A percentile compares a stretch with the other conserved stretches of the same genome.
Conservation (phyloP, 92 coral and sea anemone genomes). For the Hydrozoanthus gracilis region DNA sequence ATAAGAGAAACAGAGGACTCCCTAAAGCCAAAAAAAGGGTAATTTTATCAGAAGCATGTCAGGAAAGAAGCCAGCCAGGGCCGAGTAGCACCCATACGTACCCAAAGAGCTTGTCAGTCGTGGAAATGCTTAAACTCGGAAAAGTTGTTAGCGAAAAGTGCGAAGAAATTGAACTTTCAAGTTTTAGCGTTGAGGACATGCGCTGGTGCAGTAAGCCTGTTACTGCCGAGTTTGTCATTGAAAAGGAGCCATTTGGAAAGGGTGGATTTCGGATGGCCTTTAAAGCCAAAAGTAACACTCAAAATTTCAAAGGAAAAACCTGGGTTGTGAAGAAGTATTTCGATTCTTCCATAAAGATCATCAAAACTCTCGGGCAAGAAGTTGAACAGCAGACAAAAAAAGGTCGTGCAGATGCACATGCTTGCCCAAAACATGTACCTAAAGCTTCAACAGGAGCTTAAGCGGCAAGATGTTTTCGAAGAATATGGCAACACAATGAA, state of each 20-base stretch:
- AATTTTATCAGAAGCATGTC: not conserved
- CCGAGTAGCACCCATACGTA: not conserved
- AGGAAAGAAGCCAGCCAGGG: not conserved
- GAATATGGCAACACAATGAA: not conserved
- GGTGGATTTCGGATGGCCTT: constrained; percentile 37
- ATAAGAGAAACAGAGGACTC: not conserved
- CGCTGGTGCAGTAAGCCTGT: constrained; percentile 10
- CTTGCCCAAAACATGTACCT: constrained; percentile 39
- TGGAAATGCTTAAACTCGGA: constrained; percentile 41
- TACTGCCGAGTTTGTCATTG: constrained; percentile 30
- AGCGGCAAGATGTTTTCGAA: not conserved
- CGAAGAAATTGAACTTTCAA: constrained; percentile 19
- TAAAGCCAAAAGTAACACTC: not conserved
- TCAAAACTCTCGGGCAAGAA: constrained; percentile 23
- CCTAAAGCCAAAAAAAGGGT: not conserved
- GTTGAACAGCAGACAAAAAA: constrained; percentile 43
- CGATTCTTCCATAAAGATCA: constrained; percentile 1
- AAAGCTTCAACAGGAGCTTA: constrained; percentile 37
- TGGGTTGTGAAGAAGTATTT: constrained; percentile 39
- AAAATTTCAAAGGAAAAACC: constrained; percentile 27
- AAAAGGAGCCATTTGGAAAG: constrained; percentile 34
- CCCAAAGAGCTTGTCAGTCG: constrained; percentile 31
- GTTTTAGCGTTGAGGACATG: not conserved
- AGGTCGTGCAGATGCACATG: constrained; percentile 48
- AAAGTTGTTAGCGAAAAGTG: constrained; percentile 17